Base-by-base conservation (phyloP, 2,888 invertebrate genomes). In the Cryptops parisi region DNA sequence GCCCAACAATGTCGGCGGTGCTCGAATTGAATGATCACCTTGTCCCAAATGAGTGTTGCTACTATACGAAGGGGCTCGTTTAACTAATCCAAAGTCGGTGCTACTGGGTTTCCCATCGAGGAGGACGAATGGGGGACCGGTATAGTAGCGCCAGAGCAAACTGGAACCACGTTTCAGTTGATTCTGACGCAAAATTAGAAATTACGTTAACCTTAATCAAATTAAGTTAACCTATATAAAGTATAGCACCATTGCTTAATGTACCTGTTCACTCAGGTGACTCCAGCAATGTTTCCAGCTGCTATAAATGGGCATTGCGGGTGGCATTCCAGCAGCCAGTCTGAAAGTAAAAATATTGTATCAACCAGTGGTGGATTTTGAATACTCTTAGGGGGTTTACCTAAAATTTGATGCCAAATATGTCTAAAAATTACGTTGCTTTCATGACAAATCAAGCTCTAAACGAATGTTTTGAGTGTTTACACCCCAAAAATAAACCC, bases 121-220 rank as follows among this genome's bases (percentile, higher is more conserved):
- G 12, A 52, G 40, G 22, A 51, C 45, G 25, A 24, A 40, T n/a
- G n/a, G n/a, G n/a, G 76, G 75, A n/a, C 76, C 76, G 17, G 72
- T 72, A 59, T 77, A 77, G 68, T 82, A 83, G 64, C 87, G 80
- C 74, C 82, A 82, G 62, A 87, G 74, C 53, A 90, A 68, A 57
- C 85, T 86, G 59, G 84, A 84, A 22, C 91, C 93, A 49, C 91
- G 78, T 68, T 88, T 89, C 54, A 90, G 75, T 64, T 89, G 84
- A 60, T 82, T 80, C 58, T 78, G 78, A 49, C 74, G 69, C 17
- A 80, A 74, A 56, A 51, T 53, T 41, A 24, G 12, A 22, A 33
- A 45, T 12, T 43, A 23, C 12, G 15, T 15, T n/a, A 33, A 2
- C 12, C 22, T 43, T 22, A 22, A 39, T 47, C 24, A 41, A 38